phyloP scores from a whole-genome alignment of 1,140 invertebrate genomes.

The Eupeodes corollae region DNA sequence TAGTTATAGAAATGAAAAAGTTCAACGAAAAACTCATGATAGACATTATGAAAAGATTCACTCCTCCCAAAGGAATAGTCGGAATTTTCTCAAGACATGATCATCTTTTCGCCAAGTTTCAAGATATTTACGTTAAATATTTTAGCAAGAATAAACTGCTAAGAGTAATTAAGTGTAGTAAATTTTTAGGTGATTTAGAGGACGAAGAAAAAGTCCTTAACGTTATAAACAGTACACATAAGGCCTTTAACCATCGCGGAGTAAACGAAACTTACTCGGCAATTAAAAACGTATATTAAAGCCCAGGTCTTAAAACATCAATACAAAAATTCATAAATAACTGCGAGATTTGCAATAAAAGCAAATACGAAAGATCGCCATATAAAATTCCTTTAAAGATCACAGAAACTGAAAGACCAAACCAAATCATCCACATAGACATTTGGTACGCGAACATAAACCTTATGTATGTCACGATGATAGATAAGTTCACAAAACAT shows the following conservation, averaged over 20 bases:
- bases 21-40: too few relatives aligned
- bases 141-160: neutral
- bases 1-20: too few relatives aligned
- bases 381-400: constrained; percentile 8
- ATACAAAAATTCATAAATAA: constrained; percentile 13
- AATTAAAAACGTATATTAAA: constrained; percentile 9
- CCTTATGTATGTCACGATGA: constrained; percentile 10
- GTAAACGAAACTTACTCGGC: constrained; percentile 8
- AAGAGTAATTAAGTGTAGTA: neutral
- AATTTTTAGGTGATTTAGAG: too few relatives aligned
- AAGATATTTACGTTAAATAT: constrained; percentile 4
- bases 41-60: too few relatives aligned
- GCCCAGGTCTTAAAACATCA: constrained; percentile 7
- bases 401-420: constrained; percentile 7
- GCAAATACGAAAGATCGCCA: constrained; percentile 12
- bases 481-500: constrained; percentile 8
- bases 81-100: too few relatives aligned
- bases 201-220: neutral
- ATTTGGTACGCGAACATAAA: constrained; percentile 2
- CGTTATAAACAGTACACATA: constrained; percentile 3
- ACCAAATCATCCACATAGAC: constrained; percentile 8
- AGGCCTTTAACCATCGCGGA: constrained; percentile 6
- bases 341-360: constrained; percentile 10
- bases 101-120: too few relatives aligned
- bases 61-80: too few relatives aligned